Evolutionary conservation across 1,140 invertebrate species (phyloP), one percentile per base, ranked within the genome.

Genomic region (Rhyacophila brunnea): DNA sequence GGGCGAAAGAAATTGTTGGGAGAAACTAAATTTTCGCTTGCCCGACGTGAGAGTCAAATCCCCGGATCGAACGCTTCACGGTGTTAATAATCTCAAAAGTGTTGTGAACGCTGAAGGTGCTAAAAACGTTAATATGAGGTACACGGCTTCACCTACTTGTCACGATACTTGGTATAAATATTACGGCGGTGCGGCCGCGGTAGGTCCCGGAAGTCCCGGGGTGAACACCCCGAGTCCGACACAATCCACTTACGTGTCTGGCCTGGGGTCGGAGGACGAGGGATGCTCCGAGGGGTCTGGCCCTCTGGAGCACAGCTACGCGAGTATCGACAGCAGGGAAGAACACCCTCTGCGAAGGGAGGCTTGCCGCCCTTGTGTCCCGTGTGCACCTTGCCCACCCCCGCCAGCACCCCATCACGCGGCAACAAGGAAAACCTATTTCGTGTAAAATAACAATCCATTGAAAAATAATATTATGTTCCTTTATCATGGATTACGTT

Each of bases 1-100:
- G 89, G 89, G 89, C 49, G 91, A 93, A 67, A 88, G 86, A 66
- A 83, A 88, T 67, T 94, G 94, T 80, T 93, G 91, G 91, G 89
- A 93, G 68, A 94, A 94, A 75, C 80, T 95, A 64, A 85, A 88
- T 68, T 95, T 90, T 80, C 87, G 89, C 52, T 87, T 96, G 85
- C 92, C 92, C 15, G 90, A 93, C 71, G 80, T 75, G 69, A 77
- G 74, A 66, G 70, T 75, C 61, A 75, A 75, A 28, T 72, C 77
- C 49, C 75, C 77, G 44, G 75, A 78, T 74, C 76, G 77, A 71
- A 80, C 77, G 72, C 18, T 49, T 5, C 57, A 52, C 49, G 45
- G 43, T 47, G 63, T 61, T 43, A 58, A 60, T 60, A 65, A 65
- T 36, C 23, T 56, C 10, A 65, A 65, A 49, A 45, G 43, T 45